phyloP scores from a whole-genome alignment of 2,113 vertebrate species.

The Aegotheles bennettii region DNA sequence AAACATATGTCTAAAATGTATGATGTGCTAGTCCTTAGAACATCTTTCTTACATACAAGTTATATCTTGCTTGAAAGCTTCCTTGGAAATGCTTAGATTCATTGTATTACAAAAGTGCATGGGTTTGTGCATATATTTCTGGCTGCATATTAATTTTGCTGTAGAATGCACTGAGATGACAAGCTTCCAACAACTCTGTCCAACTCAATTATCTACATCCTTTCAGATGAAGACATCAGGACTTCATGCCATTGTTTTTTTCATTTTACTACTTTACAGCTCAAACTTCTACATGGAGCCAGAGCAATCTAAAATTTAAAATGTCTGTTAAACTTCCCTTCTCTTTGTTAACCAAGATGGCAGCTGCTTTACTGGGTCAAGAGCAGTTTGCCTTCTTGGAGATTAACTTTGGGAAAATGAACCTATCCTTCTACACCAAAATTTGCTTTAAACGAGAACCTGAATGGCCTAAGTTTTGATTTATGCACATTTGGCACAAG shows the following conservation, averaged over 20 bases:
- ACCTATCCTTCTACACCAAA: background rate
- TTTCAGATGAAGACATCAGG: slow-evolving; percentile 12
- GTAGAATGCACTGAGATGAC: background rate
- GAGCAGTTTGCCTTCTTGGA: background rate
- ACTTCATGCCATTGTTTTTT: background rate
- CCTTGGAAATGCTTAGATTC: background rate
- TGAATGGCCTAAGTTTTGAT: background rate
- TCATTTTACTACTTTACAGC: background rate
- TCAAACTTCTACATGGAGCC: background rate
- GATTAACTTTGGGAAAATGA: background rate
- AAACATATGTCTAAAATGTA: background rate
- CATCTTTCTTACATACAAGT: background rate
- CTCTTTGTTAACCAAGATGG: background rate
- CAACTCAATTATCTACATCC: slow-evolving; percentile 14
- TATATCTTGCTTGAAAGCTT: background rate
- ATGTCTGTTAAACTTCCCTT: background rate
- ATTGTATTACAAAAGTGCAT: background rate
- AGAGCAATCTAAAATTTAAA: background rate
- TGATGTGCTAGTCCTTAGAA: background rate
- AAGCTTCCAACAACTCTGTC: slow-evolving; percentile 8
- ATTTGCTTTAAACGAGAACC: background rate
- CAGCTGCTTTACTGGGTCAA: background rate
- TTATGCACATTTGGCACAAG: rapidly evolving
- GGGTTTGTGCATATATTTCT: background rate
- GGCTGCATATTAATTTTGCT: slow-evolving; percentile 13